Conservation (phyloP, 53 echinoderm and acorn worm genomes). For the Echinarachnius parma region DNA sequence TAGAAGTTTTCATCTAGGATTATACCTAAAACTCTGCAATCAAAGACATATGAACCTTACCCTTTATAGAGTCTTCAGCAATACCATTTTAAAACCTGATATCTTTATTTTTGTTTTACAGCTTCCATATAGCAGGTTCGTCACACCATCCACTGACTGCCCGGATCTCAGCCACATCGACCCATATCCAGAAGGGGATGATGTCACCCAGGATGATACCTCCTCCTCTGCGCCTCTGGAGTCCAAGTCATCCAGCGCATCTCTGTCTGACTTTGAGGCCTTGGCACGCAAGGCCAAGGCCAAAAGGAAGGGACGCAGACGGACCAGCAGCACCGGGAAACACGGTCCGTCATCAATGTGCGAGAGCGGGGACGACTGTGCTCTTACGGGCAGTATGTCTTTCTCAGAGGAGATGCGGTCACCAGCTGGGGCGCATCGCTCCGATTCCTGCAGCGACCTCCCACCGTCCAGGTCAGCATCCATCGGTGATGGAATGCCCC, state of each 20-base stretch:
- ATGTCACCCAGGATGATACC: slow-evolving; percentile 12
- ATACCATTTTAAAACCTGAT: too few species aligned
- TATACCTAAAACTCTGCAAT: too few species aligned
- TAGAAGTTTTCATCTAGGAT: too few species aligned
- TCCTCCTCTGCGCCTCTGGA: slow-evolving; percentile 6
- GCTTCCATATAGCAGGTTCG: slow-evolving; percentile 57
- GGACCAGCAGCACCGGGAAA: slow-evolving; percentile 65
- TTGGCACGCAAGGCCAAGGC: slow-evolving; percentile 63
- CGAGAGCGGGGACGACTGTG: slow-evolving; percentile 50
- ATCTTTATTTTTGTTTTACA: too few species aligned
- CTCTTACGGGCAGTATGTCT: not conserved
- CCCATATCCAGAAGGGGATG: slow-evolving; percentile 34
- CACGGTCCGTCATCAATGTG: slow-evolving; percentile 41
- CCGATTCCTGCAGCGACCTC: slow-evolving; percentile 4
- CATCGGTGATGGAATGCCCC: too few species aligned
- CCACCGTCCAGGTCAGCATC: not conserved
- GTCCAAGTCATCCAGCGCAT: slow-evolving; percentile 16
- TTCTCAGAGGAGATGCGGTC: not conserved
- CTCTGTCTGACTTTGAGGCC: slow-evolving; percentile 47
- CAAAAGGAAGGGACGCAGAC: slow-evolving; percentile 61
- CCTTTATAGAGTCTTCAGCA: too few species aligned
- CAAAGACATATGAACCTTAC: too few species aligned
- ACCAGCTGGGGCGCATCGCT: not conserved
- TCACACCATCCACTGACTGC: slow-evolving; percentile 67
- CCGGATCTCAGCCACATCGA: slow-evolving; percentile 66